Evolutionary conservation across 1,140 invertebrate species (phyloP), one percentile per base, ranked within the genome.

Genomic region (Scaptomyza pallida): DNA sequence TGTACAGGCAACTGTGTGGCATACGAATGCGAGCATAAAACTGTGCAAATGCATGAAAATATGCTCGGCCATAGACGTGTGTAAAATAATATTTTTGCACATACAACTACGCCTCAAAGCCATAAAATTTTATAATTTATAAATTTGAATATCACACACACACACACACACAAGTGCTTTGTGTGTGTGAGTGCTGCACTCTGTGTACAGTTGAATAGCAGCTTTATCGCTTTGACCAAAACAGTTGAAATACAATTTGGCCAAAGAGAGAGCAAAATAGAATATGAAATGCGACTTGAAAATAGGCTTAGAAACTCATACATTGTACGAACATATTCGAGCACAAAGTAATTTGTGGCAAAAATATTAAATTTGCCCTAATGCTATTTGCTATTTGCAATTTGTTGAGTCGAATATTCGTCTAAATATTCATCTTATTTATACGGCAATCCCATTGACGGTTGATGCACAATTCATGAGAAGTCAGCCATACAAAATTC

Each of bases 111-210:
- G 71, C 74, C 71, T 82, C 73, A 78, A 82, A 78, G 74, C 78
- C 67, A 86, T 86, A 82, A 86, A 88, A 86, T 81, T 88, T 71
- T 78, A 86, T 86, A 88, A 82, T 86, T 85, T 81, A 85, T 86
- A 86, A 74, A 86, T 77, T 81, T 86, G 70, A 88, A 81, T 86
- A 86, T 77, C 77, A 68, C 47, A 68, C 76, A 71, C 72, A 86
- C 16, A 21, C 45, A 54, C 15, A 6, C 40, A n/a, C 30, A 19
- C 44, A 47, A 37, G 23, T 26, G 6, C n/a, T 33, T 16, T 3
- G n/a, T 17, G n/a, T 40, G 9, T 12, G 56, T 26, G 16, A 37
- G 44, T 64, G 23, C 10, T 62, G 45, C 43, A 50, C 30, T 23
- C 44, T 56, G 16, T 35, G 9, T 19, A 45, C 40, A 72, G 72